Evolutionary conservation across 2,888 invertebrate genomes (phyloP).

Genomic region (Orthosia gracilis): DNA sequence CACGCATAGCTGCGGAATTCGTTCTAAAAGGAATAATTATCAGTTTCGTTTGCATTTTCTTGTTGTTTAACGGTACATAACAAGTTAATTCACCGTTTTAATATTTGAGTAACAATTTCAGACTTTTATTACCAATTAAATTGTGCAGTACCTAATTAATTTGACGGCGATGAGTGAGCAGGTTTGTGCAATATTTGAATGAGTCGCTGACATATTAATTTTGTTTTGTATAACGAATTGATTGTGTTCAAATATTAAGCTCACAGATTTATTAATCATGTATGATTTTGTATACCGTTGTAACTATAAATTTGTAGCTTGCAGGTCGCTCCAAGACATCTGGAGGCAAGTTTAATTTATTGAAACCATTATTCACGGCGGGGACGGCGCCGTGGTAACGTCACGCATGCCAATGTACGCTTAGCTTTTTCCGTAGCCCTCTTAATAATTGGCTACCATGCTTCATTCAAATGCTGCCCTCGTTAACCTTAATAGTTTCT

Average conservation of each 20-base stretch:
- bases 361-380: constrained; percentile 74
- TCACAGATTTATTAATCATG: constrained; percentile 14
- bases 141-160: constrained; percentile 35
- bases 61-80: constrained; percentile 64
- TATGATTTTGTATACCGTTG: constrained; percentile 34
- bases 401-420: constrained; percentile 72
- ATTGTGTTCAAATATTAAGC: background rate
- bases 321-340: constrained; percentile 73
- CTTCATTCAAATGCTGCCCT: constrained; percentile 73
- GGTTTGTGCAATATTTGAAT: constrained; percentile 20
- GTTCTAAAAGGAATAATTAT: constrained; percentile 59
- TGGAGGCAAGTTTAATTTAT: constrained; percentile 81
- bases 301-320: constrained; percentile 73
- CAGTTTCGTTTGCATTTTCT: constrained; percentile 64
- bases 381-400: constrained; percentile 68
- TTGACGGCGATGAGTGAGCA: constrained; percentile 1
- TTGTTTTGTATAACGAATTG: background rate
- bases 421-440: constrained; percentile 67
- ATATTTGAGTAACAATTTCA: constrained; percentile 31
- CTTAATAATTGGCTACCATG: constrained; percentile 69
- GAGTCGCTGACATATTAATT: background rate
- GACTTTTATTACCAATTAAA: constrained; percentile 23
- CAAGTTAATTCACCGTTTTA: constrained; percentile 61
- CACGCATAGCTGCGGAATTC: constrained; percentile 56
- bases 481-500: constrained; percentile 75